These are phyloP conservation scores for Drosophila pachea DNA, from an alignment of 1,140 invertebrate genomes.

Conservation along the genomic window DNA sequence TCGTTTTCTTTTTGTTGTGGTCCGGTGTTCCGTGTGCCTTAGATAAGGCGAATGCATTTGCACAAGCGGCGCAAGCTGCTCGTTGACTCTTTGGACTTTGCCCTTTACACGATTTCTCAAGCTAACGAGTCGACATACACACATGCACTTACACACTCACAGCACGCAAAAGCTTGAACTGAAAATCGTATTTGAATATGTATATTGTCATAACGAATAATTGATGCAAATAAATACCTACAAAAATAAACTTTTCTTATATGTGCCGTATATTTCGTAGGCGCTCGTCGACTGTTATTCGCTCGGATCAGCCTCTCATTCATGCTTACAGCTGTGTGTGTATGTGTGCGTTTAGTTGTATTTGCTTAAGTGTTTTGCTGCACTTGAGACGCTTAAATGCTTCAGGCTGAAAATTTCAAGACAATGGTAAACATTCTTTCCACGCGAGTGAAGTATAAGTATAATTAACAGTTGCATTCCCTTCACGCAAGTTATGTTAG, in stretches of 20 bases:
- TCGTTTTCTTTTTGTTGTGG: conserved; percentile 26
- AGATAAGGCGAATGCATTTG: conserved; percentile 40
- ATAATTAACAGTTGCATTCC: too few relatives aligned
- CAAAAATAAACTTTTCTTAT: not conserved
- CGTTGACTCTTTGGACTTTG: conserved; percentile 50
- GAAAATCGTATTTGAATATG: conserved; percentile 15
- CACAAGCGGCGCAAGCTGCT: conserved; percentile 21
- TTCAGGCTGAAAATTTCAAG: not conserved
- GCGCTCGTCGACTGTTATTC: not conserved
- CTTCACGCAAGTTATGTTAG: too few relatives aligned
- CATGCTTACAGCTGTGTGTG: conserved; percentile 8
- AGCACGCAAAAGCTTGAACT: not conserved
- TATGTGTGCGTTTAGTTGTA: not conserved
- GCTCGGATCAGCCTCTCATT: not conserved
- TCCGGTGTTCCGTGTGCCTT: conserved; percentile 13
- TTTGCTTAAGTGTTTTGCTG: not conserved
- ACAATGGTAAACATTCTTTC: not conserved
- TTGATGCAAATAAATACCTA: conserved; percentile 2
- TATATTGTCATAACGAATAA: not conserved
- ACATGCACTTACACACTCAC: not conserved
- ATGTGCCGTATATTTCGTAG: not conserved
- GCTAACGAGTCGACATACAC: conserved; percentile 3
- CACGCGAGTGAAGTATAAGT: too few relatives aligned
- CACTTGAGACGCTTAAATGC: not conserved
- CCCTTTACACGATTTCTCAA: conserved; percentile 27